phyloP scores from a whole-genome alignment of 2,797 vertebrate species.

The Hemitrygon akajei region DNA sequence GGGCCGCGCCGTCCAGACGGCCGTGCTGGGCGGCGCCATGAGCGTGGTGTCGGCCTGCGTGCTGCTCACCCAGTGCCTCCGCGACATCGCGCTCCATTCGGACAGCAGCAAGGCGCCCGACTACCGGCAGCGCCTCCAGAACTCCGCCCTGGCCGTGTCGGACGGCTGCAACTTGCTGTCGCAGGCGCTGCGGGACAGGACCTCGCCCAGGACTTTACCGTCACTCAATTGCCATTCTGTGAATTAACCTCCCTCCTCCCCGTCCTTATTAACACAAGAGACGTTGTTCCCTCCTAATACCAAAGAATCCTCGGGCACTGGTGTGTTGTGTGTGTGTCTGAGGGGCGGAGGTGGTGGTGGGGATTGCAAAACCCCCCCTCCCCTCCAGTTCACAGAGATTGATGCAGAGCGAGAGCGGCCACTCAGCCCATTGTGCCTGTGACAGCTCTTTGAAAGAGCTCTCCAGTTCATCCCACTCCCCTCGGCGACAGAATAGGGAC shows the following conservation, averaged over 20 bases:
- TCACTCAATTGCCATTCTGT: conserved; percentile 91
- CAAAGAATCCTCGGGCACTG: conserved; percentile 30
- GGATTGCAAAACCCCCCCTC: neutral
- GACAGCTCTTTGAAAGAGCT: conserved; percentile 20
- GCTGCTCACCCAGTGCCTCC: conserved; percentile 94
- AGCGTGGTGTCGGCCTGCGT: conserved; percentile 97
- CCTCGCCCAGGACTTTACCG: conserved; percentile 91
- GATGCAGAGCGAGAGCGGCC: neutral
- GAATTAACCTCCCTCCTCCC: conserved; percentile 66
- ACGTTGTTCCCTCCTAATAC: neutral
- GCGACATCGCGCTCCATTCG: conserved; percentile 91
- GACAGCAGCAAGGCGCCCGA: conserved; percentile 88
- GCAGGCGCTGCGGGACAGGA: conserved; percentile 93
- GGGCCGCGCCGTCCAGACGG: conserved; percentile 93
- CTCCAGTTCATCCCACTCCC: neutral
- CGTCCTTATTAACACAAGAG: conserved; percentile 42
- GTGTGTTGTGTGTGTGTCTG: neutral
- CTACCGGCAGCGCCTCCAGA: conserved; percentile 87
- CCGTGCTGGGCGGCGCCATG: conserved; percentile 93
- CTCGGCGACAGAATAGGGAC: neutral
- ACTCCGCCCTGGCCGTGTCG: conserved; percentile 87
- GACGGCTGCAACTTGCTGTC: conserved; percentile 96
- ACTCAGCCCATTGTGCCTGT: neutral
- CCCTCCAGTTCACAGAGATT: neutral
- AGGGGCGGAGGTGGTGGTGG: too few species aligned